Evolutionary conservation across 2,888 invertebrate species (phyloP).

Genomic region (Baccha elongata): DNA sequence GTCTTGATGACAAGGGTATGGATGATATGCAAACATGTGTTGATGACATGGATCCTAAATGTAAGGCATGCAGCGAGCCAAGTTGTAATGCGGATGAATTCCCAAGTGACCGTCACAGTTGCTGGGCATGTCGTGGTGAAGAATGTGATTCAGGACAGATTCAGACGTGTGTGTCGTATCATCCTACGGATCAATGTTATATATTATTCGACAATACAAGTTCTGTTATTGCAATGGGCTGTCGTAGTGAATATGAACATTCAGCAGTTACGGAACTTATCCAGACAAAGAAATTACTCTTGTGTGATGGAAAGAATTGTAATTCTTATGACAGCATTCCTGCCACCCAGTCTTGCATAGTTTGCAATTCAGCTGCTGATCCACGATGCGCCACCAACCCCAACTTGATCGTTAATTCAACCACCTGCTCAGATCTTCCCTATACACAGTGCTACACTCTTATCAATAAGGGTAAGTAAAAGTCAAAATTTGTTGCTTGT

Average conservation of each 20-base stretch:
- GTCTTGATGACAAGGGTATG: slow-evolving; percentile 78
- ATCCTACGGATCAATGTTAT: slow-evolving; percentile 78
- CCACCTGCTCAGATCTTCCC: slow-evolving; percentile 76
- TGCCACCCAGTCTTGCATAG: slow-evolving; percentile 75
- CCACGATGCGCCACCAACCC: slow-evolving; percentile 79
- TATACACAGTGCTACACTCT: slow-evolving; percentile 78
- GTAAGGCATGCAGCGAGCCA: slow-evolving; percentile 75
- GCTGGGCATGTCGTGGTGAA: slow-evolving; percentile 75
- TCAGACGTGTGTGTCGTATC: slow-evolving; percentile 76
- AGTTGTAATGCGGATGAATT: slow-evolving; percentile 77
- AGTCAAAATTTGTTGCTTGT: background rate
- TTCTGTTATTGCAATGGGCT: slow-evolving; percentile 77
- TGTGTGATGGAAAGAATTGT: slow-evolving; percentile 78
- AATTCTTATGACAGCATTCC: slow-evolving; percentile 74
- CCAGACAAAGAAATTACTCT: slow-evolving; percentile 75
- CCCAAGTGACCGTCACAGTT: slow-evolving; percentile 76
- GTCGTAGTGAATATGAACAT: slow-evolving; percentile 78
- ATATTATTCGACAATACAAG: slow-evolving; percentile 74
- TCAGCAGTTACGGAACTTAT: slow-evolving; percentile 75
- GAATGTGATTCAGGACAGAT: slow-evolving; percentile 72
- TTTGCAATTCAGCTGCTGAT: slow-evolving; percentile 77
- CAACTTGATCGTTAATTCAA: slow-evolving; percentile 74
- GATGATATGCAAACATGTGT: slow-evolving; percentile 76
- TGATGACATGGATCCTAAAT: slow-evolving; percentile 72
- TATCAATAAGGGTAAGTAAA: slow-evolving; percentile 75